A percentile compares a stretch with the other conserved stretches of the same genome.
Conservation (phyloP, 2,797 vertebrate genomes). For the Acrossocheilus fasciatus region DNA sequence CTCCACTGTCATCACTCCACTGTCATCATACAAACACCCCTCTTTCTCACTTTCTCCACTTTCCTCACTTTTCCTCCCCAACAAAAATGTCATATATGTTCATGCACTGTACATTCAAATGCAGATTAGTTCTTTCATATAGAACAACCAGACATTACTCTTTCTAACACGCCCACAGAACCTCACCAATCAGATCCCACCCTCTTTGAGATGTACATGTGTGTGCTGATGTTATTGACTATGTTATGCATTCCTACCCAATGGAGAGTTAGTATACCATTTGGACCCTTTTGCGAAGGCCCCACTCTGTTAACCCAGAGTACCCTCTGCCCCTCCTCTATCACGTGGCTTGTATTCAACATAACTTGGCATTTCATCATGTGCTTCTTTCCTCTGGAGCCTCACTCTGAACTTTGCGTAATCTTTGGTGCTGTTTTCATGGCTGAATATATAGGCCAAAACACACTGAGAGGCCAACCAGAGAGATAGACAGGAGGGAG, state of each 20-base stretch:
- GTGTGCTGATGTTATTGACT: constrained; percentile 41
- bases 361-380: constrained; percentile 72
- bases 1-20: constrained; percentile 6
- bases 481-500: constrained; percentile 61
- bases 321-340: constrained; percentile 62
- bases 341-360: constrained; percentile 73
- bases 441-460: constrained; percentile 67
- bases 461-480: constrained; percentile 43
- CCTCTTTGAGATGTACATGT: constrained; percentile 16
- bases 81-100: not conserved
- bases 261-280: constrained; percentile 40
- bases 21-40: constrained; percentile 19
- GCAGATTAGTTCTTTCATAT: not conserved
- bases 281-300: constrained; percentile 61
- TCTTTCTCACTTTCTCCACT: constrained; percentile 3
- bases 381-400: constrained; percentile 63
- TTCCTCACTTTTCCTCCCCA: not conserved
- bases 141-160: not conserved
- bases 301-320: constrained; percentile 66
- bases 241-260: constrained; percentile 48
- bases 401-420: constrained; percentile 71
- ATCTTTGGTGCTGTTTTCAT: constrained; percentile 73
- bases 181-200: constrained; percentile 52
- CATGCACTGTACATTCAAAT: not conserved
- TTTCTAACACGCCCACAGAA: constrained; percentile 43